Base-by-base conservation (phyloP, 2,888 invertebrate species). In the Phyllotreta cruciferae region DNA sequence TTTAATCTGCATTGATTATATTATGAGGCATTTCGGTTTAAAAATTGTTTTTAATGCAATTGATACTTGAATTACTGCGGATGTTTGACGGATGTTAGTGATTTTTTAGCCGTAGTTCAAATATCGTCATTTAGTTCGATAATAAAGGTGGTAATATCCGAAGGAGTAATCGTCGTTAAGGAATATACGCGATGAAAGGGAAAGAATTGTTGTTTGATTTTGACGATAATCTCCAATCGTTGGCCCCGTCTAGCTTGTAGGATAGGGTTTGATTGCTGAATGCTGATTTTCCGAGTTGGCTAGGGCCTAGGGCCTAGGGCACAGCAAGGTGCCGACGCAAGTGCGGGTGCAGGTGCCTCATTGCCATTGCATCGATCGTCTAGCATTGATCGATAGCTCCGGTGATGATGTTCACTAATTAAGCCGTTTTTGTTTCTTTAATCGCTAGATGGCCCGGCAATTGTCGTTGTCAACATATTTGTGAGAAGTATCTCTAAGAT, bases 401-500 rank as follows among this genome's bases (percentile, higher is more conserved):
- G 73, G 73, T 72, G 71, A 74, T 74, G 74, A 74, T 72, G 73
- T 73, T 73, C 75, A 74, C 75, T 77, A 77, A 77, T 75, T 74
- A 71, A 74, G 74, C 73, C 75, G 74, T 78, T 78, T 79, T 75
- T 76, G 73, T 77, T 75, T 77, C 74, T 75, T 73, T 35, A 78
- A 82, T 81, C 81, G 80, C 82, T 72, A 89, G 93, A 93, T 92
- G 96, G 96, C 83, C 94, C 96, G 82, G 94, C 96, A 83, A 89
- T 93, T 85, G 96, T 96, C 84, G 90, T 90, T 87, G 95, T 96
- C 89, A 96, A 96, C 92, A 94, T 96, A 87, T 94, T 94, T 91
- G 93, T 96, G 86, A 88, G 96, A 89, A 96, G 96, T 92, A 94
- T 97, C 88, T 94, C 95, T 87, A 95, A 96, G 89, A 96, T 96